phyloP scores from a whole-genome alignment of 2,888 invertebrate species.

The Hemistola chrysoprasaria region DNA sequence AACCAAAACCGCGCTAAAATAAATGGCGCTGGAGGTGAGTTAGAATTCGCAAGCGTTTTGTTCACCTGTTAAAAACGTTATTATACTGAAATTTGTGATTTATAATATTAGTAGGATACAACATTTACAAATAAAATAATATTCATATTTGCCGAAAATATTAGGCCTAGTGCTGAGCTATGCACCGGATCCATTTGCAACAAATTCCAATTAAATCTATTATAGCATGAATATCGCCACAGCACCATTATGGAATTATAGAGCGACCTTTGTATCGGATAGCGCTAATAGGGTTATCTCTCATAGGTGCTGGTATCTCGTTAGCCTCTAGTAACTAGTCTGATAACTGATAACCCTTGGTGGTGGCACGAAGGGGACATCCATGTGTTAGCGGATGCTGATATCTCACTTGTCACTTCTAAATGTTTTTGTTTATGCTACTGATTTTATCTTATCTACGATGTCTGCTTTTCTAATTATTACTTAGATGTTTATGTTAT shows the following conservation, averaged over 20 bases:
- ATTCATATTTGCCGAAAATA: too few species aligned
- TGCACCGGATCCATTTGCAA: too few species aligned
- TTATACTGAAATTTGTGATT: too few species aligned
- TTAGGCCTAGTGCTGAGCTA: too few species aligned
- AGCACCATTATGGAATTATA: conserved; percentile 23
- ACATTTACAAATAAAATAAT: too few species aligned
- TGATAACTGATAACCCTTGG: conserved; percentile 14
- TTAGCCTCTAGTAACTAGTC: conserved; percentile 14
- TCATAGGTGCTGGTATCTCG: conserved; percentile 17
- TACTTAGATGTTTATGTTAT: not conserved
- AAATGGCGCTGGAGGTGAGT: too few species aligned
- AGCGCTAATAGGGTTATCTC: conserved; percentile 30
- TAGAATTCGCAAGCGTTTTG: too few species aligned
- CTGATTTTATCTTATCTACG: conserved; percentile 8
- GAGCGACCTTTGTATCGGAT: conserved; percentile 30
- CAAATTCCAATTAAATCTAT: conserved; percentile 1
- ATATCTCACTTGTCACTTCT: conserved; percentile 1
- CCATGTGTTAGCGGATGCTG: conserved; percentile 13
- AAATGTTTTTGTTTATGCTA: conserved; percentile 10
- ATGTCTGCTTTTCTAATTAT: not conserved
- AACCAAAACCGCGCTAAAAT: too few species aligned
- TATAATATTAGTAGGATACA: too few species aligned
- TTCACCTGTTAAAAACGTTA: too few species aligned
- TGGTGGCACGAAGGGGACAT: conserved; percentile 1
- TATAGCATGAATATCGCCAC: conserved; percentile 16